These are phyloP conservation scores for Megaleporinus macrocephalus DNA, from an alignment of 2,113 vertebrate genomes.

Conservation along the genomic window DNA sequence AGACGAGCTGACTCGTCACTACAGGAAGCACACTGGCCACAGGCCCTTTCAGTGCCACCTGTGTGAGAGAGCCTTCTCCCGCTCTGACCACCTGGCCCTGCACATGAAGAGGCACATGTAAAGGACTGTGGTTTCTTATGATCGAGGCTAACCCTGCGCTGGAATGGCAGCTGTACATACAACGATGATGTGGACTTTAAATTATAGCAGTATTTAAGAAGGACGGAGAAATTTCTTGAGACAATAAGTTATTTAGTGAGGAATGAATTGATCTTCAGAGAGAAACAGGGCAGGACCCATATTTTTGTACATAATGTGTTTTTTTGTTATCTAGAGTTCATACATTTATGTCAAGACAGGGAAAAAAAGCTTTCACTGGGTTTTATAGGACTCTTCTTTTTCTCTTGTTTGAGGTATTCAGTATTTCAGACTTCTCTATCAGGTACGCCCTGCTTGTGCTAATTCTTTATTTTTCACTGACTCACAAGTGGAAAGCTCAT, in stretches of 20 bases:
- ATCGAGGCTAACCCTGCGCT: conserved; percentile 50
- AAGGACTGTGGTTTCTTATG: not conserved
- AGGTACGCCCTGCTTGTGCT: conserved; percentile 39
- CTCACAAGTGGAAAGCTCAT: not conserved
- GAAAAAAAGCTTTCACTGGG: conserved; percentile 49
- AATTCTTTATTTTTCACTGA: conserved; percentile 3
- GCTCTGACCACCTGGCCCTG: conserved; percentile 90
- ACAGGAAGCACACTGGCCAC: conserved; percentile 91
- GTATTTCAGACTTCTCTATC: conserved; percentile 33
- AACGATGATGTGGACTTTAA: conserved; percentile 63
- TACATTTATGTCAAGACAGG: conserved; percentile 62
- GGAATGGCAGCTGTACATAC: conserved; percentile 61
- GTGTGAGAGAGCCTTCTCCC: conserved; percentile 90
- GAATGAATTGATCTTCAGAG: conserved; percentile 58
- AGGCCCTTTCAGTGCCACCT: conserved; percentile 90
- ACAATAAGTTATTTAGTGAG: conserved; percentile 69
- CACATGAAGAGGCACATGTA: conserved; percentile 96
- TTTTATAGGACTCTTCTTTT: conserved; percentile 39
- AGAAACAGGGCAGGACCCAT: conserved; percentile 74
- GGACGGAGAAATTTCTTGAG: conserved; percentile 35
- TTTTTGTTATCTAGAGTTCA: conserved; percentile 43
- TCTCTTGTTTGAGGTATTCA: conserved; percentile 34
- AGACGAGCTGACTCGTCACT: conserved; percentile 89
- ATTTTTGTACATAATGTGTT: conserved; percentile 63
- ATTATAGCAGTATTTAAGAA: conserved; percentile 81